phyloP scores from a whole-genome alignment of 2,888 invertebrate genomes.

The Eugnorisma glareosa region DNA sequence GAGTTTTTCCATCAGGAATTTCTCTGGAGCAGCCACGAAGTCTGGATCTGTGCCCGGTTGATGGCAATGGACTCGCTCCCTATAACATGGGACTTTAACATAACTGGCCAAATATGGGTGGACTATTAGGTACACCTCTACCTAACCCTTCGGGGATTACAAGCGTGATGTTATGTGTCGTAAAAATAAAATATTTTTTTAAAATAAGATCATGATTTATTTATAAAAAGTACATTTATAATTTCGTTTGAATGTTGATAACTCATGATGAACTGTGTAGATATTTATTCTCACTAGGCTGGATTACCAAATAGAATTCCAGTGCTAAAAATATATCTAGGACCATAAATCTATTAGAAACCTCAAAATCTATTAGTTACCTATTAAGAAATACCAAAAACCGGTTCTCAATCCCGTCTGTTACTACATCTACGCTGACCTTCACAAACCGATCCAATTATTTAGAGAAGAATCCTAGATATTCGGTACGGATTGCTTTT shows the following conservation, averaged over 20 bases:
- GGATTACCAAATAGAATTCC: neutral
- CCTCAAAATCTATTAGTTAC: neutral
- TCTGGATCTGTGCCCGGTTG: too few species aligned
- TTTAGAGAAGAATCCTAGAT: conserved; percentile 15
- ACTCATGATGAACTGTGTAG: neutral
- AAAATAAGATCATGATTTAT: neutral
- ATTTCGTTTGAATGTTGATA: neutral
- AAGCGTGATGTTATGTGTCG: neutral
- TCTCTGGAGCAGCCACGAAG: too few species aligned
- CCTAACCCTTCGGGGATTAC: too few species aligned
- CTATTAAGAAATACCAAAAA: neutral
- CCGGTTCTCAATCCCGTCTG: neutral
- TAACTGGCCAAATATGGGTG: too few species aligned
- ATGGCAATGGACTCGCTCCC: too few species aligned
- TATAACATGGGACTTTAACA: too few species aligned
- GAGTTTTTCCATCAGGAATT: too few species aligned
- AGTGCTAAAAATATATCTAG: neutral
- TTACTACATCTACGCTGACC: neutral
- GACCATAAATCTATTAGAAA: neutral
- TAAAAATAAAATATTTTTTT: neutral
- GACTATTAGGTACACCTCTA: too few species aligned
- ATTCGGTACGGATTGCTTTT: conserved; percentile 40
- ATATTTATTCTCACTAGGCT: neutral
- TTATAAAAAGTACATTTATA: neutral
- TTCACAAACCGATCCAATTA: conserved; percentile 41